Evolutionary conservation across 1,140 invertebrate genomes (phyloP).

Genomic region (Drosophila sp.): DNA sequence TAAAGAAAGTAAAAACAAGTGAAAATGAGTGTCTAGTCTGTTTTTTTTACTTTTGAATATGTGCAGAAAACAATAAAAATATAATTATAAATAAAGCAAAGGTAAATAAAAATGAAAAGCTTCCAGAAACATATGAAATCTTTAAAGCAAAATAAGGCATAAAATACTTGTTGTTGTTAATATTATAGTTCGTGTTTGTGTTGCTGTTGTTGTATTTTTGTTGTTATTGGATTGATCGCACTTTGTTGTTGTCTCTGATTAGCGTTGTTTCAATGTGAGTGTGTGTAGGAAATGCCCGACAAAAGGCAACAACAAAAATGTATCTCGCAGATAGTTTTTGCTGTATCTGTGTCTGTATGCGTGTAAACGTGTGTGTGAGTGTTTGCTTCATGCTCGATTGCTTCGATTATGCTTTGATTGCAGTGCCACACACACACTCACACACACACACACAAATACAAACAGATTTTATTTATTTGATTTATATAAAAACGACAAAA

Average conservation of each 20-base stretch:
- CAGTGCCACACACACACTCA: constrained; percentile 40
- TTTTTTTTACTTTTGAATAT: constrained; percentile 1
- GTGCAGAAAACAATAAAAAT: constrained; percentile 12
- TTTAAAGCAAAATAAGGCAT: constrained; percentile 28
- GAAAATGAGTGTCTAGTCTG: constrained; percentile 12
- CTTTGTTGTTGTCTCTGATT: constrained; percentile 40
- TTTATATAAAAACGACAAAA: too few relatives aligned
- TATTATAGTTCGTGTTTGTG: constrained; percentile 8
- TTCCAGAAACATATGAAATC: constrained; percentile 11
- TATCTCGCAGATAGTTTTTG: constrained; percentile 69
- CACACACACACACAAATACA: constrained; percentile 10
- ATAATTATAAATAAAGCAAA: constrained; percentile 37
- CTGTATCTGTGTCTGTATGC: constrained; percentile 25
- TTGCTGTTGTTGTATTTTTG: constrained; percentile 15
- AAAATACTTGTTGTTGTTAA: constrained; percentile 44
- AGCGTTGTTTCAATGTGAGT: constrained; percentile 15
- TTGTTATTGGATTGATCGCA: constrained; percentile 40
- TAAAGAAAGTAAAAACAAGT: constrained; percentile 22
- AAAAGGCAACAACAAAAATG: constrained; percentile 44
- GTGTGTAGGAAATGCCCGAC: constrained; percentile 46
- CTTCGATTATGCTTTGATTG: constrained; percentile 71
- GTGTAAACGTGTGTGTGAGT: constrained; percentile 3
- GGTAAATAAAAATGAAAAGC: constrained; percentile 42
- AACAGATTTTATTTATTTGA: neutral
- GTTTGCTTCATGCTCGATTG: constrained; percentile 69